Evolutionary conservation across 1,140 invertebrate species (phyloP).

Genomic region (Drosophila carrolli): DNA sequence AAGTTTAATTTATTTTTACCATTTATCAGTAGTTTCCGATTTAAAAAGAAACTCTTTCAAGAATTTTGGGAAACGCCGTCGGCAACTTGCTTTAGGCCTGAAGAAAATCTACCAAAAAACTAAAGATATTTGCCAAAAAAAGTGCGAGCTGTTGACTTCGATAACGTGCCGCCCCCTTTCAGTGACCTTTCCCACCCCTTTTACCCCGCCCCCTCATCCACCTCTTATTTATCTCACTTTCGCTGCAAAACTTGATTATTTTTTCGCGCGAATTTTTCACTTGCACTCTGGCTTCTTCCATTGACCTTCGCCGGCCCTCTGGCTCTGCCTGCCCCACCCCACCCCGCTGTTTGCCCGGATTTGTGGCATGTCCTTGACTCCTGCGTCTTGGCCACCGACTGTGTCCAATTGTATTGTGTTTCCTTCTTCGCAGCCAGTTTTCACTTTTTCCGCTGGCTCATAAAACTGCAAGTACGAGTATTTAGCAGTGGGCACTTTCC

Average conservation of each 20-base stretch:
- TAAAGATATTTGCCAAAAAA: slow-evolving; percentile 24
- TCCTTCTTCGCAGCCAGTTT: slow-evolving; percentile 55
- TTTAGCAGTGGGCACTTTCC: slow-evolving; percentile 53
- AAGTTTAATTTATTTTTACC: no score
- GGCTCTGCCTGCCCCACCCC: background rate
- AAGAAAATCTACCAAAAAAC: background rate
- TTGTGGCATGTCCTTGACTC: slow-evolving; percentile 78
- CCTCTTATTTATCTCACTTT: slow-evolving; percentile 72
- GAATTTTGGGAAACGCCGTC: slow-evolving; percentile 10
- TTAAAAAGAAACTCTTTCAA: background rate
- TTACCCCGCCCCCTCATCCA: background rate
- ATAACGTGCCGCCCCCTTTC: slow-evolving; percentile 6
- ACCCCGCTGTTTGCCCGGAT: slow-evolving; percentile 10
- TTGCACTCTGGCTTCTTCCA: slow-evolving; percentile 60
- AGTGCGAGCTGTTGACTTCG: slow-evolving; percentile 8
- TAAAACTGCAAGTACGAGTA: slow-evolving; percentile 77
- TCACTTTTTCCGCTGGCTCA: slow-evolving; percentile 73
- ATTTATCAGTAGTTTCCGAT: background rate
- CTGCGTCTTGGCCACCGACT: slow-evolving; percentile 49
- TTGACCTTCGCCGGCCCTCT: slow-evolving; percentile 48
- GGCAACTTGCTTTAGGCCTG: slow-evolving; percentile 20
- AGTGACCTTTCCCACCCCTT: slow-evolving; percentile 6
- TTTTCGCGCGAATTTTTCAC: slow-evolving; percentile 62
- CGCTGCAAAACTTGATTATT: slow-evolving; percentile 73
- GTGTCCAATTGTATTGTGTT: slow-evolving; percentile 66